These are phyloP conservation scores for Alfaro cultratus DNA, from an alignment of 2,797 vertebrate genomes.

Conservation along the genomic window DNA sequence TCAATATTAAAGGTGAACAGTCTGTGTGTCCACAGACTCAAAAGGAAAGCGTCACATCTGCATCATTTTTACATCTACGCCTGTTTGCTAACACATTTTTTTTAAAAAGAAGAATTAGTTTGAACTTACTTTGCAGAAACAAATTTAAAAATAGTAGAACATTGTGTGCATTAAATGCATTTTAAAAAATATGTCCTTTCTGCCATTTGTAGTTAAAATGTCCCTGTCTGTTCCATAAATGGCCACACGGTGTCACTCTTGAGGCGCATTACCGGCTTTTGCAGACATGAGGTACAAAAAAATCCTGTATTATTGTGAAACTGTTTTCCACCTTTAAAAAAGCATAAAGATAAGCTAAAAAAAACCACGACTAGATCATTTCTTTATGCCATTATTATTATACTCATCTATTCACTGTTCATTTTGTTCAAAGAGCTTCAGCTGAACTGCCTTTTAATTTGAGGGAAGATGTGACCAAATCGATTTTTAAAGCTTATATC, in stretches of 20 bases:
- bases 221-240: slow-evolving; percentile 17
- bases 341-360: neutral
- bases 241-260: slow-evolving; percentile 71
- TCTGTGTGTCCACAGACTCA: slow-evolving; percentile 69
- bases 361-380: neutral
- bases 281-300: slow-evolving; percentile 2
- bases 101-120: slow-evolving; percentile 1
- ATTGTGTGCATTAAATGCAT: neutral
- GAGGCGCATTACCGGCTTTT: slow-evolving; percentile 18
- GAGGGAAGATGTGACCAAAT: neutral
- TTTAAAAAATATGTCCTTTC: neutral
- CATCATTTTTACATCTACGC: slow-evolving; percentile 3
- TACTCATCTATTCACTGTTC: neutral
- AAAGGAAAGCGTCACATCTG: slow-evolving; percentile 50
- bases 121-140: neutral
- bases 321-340: neutral
- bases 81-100: slow-evolving; percentile 2
- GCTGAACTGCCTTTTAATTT: neutral
- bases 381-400: neutral
- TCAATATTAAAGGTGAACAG: slow-evolving; percentile 78
- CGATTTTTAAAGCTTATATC: neutral
- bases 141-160: neutral
- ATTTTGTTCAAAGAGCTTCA: neutral
- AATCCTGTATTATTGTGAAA: neutral
- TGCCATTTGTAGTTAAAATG: slow-evolving; percentile 2